phyloP scores from a whole-genome alignment of 2,888 invertebrate species.

The Chloroclysta siterata region DNA sequence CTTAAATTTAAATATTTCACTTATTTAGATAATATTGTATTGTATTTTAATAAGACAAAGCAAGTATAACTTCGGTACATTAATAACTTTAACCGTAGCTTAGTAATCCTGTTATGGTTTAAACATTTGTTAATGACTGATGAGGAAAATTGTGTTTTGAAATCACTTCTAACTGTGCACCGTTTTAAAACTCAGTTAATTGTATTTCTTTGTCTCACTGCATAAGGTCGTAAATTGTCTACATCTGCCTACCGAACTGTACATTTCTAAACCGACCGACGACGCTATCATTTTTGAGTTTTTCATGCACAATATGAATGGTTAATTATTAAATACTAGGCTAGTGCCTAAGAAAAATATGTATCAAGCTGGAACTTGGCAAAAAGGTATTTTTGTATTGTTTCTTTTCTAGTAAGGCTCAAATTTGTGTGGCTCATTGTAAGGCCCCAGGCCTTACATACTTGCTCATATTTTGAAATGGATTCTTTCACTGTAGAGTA shows the following conservation, averaged over 20 bases:
- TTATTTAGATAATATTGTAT: background rate
- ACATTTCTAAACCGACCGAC: too few relatives aligned
- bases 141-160: constrained; percentile 61
- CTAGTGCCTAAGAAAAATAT: background rate
- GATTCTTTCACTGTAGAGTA: constrained; percentile 16
- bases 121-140: constrained; percentile 63
- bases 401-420: constrained; percentile 12
- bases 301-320: too few relatives aligned
- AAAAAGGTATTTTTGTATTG: background rate
- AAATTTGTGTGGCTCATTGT: constrained; percentile 15
- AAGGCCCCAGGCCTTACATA: constrained; percentile 14
- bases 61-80: constrained; percentile 38
- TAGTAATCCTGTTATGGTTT: constrained; percentile 44
- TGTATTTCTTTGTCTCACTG: too few relatives aligned
- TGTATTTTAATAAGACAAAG: constrained; percentile 12
- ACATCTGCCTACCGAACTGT: too few relatives aligned
- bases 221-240: too few relatives aligned
- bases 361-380: constrained; percentile 5
- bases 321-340: too few relatives aligned
- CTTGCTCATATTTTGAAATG: constrained; percentile 20
- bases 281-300: too few relatives aligned
- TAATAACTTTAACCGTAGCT: constrained; percentile 40
- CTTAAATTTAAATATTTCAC: constrained; percentile 8
- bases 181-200: too few relatives aligned
- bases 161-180: background rate